Percentiles rank a stretch among this genome's conserved stretches.
phyloP scores from a whole-genome alignment of 2,888 invertebrate genomes.

The Ariolimax columbianus region DNA sequence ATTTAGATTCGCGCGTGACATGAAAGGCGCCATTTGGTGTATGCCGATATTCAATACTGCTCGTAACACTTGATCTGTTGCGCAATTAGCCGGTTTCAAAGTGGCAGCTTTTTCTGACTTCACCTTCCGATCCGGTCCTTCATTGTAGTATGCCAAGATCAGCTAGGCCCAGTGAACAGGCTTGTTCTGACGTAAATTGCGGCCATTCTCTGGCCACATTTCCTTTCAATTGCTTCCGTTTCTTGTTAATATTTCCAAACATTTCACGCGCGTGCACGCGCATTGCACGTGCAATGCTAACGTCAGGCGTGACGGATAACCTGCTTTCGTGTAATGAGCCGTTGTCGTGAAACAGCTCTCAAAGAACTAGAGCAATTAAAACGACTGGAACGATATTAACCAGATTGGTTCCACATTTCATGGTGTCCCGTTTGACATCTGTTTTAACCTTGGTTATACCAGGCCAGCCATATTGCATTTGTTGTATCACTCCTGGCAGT shows the following conservation, averaged over 20 bases:
- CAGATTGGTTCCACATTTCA: constrained; percentile 1
- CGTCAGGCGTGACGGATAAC: constrained; percentile 41
- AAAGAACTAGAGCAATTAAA: constrained; percentile 41
- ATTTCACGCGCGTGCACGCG: constrained; percentile 31
- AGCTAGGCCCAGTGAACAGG: constrained; percentile 9
- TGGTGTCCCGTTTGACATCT: neutral
- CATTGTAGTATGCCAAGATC: constrained; percentile 9
- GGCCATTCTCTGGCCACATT: constrained; percentile 22
- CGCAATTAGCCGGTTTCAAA: constrained; percentile 34
- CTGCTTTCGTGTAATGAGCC: constrained; percentile 42
- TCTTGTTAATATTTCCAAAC: constrained; percentile 46
- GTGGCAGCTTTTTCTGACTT: constrained; percentile 1
- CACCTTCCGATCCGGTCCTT: neutral
- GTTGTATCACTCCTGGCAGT: neutral
- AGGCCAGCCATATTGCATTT: neutral
- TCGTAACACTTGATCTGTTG: constrained; percentile 25
- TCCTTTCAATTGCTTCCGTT: constrained; percentile 15
- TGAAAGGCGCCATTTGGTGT: constrained; percentile 15
- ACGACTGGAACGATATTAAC: constrained; percentile 20
- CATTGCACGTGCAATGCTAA: constrained; percentile 26
- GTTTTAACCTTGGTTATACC: neutral
- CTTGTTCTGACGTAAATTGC: constrained; percentile 36
- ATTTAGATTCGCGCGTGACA: neutral
- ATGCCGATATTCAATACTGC: neutral
- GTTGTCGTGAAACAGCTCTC: neutral